phyloP scores from a whole-genome alignment of 2,113 vertebrate species.

The Megaceryle maxima region DNA sequence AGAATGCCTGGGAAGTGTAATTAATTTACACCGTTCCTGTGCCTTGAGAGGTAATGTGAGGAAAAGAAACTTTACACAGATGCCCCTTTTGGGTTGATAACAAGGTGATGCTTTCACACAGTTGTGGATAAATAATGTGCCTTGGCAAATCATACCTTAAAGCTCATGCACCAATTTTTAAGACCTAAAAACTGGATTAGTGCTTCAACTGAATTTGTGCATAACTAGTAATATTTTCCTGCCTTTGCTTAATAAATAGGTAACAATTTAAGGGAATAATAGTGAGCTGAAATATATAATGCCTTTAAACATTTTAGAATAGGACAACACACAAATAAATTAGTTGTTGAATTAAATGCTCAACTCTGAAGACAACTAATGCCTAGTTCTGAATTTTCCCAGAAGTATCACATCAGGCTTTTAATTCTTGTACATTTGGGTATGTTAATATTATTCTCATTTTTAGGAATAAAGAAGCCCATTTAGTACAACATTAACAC shows the following conservation, averaged over 20 bases:
- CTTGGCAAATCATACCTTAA: background rate
- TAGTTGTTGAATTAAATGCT: background rate
- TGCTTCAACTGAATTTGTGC: background rate
- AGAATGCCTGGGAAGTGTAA: background rate
- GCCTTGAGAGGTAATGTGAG: background rate
- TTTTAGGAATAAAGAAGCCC: background rate
- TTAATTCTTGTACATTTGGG: background rate
- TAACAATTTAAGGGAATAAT: background rate
- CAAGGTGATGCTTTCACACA: background rate
- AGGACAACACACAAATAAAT: background rate
- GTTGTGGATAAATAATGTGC: background rate
- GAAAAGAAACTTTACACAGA: background rate
- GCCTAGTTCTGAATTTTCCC: background rate
- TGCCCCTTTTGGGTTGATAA: background rate
- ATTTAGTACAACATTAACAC: background rate
- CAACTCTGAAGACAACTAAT: background rate
- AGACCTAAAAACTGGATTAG: background rate
- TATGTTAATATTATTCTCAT: background rate
- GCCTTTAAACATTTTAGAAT: background rate
- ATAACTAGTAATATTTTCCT: background rate
- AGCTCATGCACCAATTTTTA: background rate
- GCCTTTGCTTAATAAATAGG: background rate
- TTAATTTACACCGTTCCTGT: background rate
- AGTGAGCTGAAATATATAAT: no score
- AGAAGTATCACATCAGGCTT: background rate